Conservation (phyloP, 2,113 vertebrate genomes). For the Alligator sinensis region DNA sequence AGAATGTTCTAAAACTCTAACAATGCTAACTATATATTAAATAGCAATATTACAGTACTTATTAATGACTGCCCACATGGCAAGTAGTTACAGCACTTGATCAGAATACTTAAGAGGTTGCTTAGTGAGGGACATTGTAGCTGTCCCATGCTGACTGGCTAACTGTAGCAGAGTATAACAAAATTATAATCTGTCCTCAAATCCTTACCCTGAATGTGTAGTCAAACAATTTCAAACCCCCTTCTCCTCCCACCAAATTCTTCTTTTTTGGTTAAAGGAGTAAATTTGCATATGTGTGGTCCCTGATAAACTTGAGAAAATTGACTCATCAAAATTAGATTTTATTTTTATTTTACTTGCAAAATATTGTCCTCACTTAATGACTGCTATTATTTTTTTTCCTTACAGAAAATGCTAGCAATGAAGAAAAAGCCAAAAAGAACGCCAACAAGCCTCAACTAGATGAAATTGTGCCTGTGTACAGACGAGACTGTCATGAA, state of each 20-base stretch:
- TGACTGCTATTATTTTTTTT: not conserved
- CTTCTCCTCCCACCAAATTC: not conserved
- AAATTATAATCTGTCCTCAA: not conserved
- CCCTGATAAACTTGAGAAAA: not conserved
- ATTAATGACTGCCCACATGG: no score
- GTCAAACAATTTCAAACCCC: not conserved
- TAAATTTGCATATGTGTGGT: not conserved
- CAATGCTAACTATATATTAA: no score
- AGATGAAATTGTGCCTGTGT: conserved; percentile 99
- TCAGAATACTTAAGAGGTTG: no score
- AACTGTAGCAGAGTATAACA: not conserved
- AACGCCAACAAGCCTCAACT: conserved; percentile 92
- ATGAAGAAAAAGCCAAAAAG: conserved; percentile 95
- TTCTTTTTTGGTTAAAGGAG: not conserved
- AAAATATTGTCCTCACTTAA: conserved; percentile 6
- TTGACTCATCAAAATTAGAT: not conserved
- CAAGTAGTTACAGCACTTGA: no score
- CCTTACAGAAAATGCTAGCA: conserved; percentile 82
- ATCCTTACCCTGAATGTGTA: not conserved
- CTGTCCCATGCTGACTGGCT: no score
- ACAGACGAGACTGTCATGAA: conserved; percentile 98
- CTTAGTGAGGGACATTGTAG: no score
- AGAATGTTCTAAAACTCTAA: no score
- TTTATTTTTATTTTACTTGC: not conserved
- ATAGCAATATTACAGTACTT: no score